Evolutionary conservation across 2,113 vertebrate species (phyloP), one percentile per base, ranked within the genome.

Genomic region (Hiodon alosoides): DNA sequence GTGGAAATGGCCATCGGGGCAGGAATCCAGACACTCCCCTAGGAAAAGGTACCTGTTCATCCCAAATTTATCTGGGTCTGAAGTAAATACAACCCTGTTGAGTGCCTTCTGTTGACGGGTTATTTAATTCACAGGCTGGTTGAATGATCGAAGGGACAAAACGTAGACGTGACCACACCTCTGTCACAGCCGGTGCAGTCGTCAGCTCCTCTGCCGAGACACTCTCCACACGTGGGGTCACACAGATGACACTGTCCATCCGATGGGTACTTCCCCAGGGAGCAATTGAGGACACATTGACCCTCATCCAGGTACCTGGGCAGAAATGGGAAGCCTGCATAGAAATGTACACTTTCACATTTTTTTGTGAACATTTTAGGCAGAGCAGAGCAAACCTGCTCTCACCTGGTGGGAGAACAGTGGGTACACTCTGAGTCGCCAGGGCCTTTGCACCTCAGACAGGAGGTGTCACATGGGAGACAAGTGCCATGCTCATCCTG

Each of bases 201-300:
- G 75, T 86, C 87, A 62, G 91, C 84, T 16, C 90, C 93, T 13
- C 85, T 89, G n/a, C 93, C 94, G 71, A 78, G 82, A 81, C 97
- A 98, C 64, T 87, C 85, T 61, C 84, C 85, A 81, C 96, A 98
- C 75, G 93, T 95, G 76, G 93, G 91, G 80, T 98, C 95, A 82
- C 97, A 98, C 13, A 87, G 80, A 80, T 92, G 91, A 78, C 95
- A 98, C 51, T 85, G 92, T 13, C 90, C 88, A 58, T 87, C 81
- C 5, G 89, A 90, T 74, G 82, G 85, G 82, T 92, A 96, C 83
- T 94, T 96, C 77, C 91, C 88, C 8, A 76, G 82, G 48, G 92
- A 80, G 68, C 97, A 98, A 50, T 79, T 84, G 2, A 64, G 64
- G 78, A 92, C 62, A 47, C 97, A 98, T 14, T 0, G 80, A 1